These are phyloP conservation scores for Metallyticus violacea DNA, from an alignment of 2,888 invertebrate genomes.

Conservation along the genomic window DNA sequence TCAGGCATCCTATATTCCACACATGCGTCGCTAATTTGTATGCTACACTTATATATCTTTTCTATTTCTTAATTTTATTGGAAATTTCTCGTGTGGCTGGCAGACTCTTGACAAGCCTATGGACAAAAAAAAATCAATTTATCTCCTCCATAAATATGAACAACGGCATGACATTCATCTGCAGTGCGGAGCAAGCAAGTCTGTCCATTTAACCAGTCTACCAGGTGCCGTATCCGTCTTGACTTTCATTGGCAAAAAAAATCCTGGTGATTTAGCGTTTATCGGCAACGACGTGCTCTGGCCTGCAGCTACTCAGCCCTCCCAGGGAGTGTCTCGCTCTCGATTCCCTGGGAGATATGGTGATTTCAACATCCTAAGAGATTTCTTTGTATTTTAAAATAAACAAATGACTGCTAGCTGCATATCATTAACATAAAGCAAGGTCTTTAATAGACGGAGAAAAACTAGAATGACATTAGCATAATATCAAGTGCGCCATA, in stretches of 20 bases:
- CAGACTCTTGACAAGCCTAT: neutral
- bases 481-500: too few species aligned
- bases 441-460: too few species aligned
- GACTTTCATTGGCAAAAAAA: neutral
- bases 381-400: too few species aligned
- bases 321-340: neutral
- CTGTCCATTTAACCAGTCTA: neutral
- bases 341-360: neutral
- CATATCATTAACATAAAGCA: too few species aligned
- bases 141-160: neutral
- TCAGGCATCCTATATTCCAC: neutral
- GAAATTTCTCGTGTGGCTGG: neutral
- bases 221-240: neutral
- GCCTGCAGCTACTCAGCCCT: neutral
- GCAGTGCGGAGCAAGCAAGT: neutral
- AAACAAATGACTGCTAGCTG: too few species aligned
- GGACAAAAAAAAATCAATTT: neutral
- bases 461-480: too few species aligned
- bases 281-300: neutral
- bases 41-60: neutral
- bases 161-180: neutral
- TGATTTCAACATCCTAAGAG: too few species aligned
- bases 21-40: neutral
- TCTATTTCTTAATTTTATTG: neutral
- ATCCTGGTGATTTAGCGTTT: neutral